phyloP scores from a whole-genome alignment of 2,113 vertebrate species.

The Sciurus niger region DNA sequence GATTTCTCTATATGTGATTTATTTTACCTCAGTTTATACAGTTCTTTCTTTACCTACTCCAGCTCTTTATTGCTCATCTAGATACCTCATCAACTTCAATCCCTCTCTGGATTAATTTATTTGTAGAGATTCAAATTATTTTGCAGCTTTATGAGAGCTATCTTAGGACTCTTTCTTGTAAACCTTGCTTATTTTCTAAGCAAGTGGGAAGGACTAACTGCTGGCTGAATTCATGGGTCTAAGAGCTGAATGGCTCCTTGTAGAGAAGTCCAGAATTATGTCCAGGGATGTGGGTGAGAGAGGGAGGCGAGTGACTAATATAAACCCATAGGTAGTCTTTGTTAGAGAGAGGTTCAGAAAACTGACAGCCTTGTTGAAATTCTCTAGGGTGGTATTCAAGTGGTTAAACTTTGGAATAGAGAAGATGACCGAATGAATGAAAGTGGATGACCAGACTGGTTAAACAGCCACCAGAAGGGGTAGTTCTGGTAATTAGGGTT shows the following conservation, averaged over 20 bases:
- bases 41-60: neutral
- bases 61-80: neutral
- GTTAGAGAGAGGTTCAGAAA: neutral
- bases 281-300: neutral
- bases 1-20: neutral
- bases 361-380: neutral
- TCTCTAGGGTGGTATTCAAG: neutral
- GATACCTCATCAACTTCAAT: neutral
- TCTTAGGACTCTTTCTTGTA: neutral
- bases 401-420: neutral
- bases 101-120: neutral
- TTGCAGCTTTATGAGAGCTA: neutral
- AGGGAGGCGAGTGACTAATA: neutral
- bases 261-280: neutral
- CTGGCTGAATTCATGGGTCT: neutral
- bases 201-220: neutral
- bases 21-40: neutral
- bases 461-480: neutral
- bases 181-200: neutral
- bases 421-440: neutral
- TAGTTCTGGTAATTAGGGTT: neutral
- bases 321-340: neutral
- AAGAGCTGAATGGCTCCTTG: neutral
- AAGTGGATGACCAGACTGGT: neutral
- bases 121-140: neutral